These are phyloP conservation scores for Alectoris magna DNA, from an alignment of 2,797 vertebrate genomes.

Conservation along the genomic window DNA sequence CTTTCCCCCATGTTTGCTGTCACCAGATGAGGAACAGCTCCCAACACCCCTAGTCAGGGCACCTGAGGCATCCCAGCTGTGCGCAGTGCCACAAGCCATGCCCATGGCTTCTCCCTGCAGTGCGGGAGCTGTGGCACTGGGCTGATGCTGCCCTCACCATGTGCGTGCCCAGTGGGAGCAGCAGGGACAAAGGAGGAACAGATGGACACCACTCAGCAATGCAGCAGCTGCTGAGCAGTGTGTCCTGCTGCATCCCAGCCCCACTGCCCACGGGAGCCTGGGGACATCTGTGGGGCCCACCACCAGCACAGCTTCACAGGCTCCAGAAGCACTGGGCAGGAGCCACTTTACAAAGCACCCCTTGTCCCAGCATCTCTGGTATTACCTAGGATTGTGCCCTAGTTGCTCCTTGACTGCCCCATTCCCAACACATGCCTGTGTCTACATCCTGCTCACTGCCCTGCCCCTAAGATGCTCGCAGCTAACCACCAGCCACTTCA, in stretches of 20 bases:
- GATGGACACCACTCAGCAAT: background rate
- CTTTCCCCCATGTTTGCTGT: background rate
- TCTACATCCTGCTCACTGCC: background rate
- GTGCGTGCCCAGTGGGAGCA: background rate
- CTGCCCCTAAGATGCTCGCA: background rate
- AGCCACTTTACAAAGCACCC: fast-evolving
- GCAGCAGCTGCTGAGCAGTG: background rate
- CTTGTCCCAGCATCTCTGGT: fast-evolving
- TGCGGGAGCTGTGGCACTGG: background rate
- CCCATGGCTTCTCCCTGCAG: background rate
- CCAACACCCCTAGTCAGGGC: background rate
- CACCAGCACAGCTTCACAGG: fast-evolving
- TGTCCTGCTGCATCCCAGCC: background rate
- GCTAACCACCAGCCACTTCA: fast-evolving
- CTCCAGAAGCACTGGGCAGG: background rate
- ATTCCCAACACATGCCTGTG: background rate
- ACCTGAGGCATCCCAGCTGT: background rate
- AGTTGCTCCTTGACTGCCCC: fast-evolving
- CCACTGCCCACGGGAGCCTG: fast-evolving
- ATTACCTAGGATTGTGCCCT: background rate
- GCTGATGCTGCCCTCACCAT: background rate
- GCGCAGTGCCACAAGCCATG: background rate
- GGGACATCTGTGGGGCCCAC: background rate
- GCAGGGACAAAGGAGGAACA: background rate
- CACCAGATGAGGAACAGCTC: background rate